Evolutionary conservation across 2,113 vertebrate species (phyloP).

Genomic region (Marmota flaviventris): DNA sequence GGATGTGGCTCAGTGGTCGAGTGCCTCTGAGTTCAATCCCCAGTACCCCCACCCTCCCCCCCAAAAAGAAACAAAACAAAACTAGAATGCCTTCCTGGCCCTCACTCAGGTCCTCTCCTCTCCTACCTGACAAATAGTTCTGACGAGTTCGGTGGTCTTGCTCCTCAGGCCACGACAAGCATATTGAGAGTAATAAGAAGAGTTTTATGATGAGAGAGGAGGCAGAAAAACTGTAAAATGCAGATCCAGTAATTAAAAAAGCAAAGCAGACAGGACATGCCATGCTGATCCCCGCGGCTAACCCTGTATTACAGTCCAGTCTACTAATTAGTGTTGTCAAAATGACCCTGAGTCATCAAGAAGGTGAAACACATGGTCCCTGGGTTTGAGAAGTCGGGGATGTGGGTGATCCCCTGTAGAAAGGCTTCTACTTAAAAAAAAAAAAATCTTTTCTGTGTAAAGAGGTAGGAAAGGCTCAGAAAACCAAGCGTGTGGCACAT

Average conservation of each 20-base stretch:
- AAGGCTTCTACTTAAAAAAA: neutral
- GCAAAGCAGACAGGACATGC: neutral
- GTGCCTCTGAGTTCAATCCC: no score
- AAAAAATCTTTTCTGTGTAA: neutral
- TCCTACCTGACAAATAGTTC: neutral
- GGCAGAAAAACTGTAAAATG: neutral
- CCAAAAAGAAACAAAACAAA: no score
- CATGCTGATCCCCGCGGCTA: neutral
- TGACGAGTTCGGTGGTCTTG: neutral
- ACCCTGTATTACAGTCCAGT: neutral
- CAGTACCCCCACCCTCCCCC: no score
- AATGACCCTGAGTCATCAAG: constrained; percentile 39
- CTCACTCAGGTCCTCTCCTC: neutral
- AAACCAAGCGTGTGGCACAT: no score
- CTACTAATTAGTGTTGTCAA: neutral
- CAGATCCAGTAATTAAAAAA: neutral
- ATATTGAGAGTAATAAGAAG: neutral
- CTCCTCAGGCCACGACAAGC: constrained; percentile 8
- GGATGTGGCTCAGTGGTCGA: no score
- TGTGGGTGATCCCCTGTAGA: neutral
- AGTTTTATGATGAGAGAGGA: constrained; percentile 1
- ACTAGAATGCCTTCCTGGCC: no score
- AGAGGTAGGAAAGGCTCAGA: neutral
- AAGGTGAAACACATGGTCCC: rapidly evolving
- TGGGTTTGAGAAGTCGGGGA: neutral